phyloP scores from a whole-genome alignment of 1,140 invertebrate genomes.

The Apis mellifera region Amel_HAv3.1 CM009932.2:402501-403000 shows the following conservation, averaged over 20 bases:
- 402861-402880: no score
- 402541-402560: conserved; percentile 75
- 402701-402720: not conserved
- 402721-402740: conserved; percentile 4
- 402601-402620: conserved; percentile 58
- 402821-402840: not conserved
- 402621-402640: conserved; percentile 79
- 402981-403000: no score
- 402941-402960: no score
- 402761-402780: conserved; percentile 28
- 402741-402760: conserved; percentile 21
- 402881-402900: no score
- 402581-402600: conserved; percentile 27
- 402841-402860: no score
- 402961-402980: no score
- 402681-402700: conserved; percentile 41
- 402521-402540: conserved; percentile 81
- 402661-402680: conserved; percentile 41
- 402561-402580: conserved; percentile 70
- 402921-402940: no score
- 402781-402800: not conserved
- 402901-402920: no score
- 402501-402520: conserved; percentile 74
- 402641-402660: conserved; percentile 55
- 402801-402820: not conserved